Percentiles rank a stretch among this genome's conserved stretches.
phyloP scores from a whole-genome alignment of 2,113 vertebrate species.

The Mirza zaza region DNA sequence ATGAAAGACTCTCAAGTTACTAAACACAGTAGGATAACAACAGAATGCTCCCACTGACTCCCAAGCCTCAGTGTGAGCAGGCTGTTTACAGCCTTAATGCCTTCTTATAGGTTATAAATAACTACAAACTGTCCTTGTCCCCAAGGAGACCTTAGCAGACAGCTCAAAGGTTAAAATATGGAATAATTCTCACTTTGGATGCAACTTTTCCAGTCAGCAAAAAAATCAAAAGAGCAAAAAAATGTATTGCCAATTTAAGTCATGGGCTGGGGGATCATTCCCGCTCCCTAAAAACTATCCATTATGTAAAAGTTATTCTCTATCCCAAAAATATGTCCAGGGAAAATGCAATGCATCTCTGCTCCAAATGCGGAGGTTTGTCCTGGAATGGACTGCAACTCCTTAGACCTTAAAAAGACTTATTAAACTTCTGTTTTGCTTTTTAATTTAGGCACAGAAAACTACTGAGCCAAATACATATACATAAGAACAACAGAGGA shows the following conservation, averaged over 20 bases:
- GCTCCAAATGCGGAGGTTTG: background rate
- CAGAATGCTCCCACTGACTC: slow-evolving; percentile 4
- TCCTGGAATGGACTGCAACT: background rate
- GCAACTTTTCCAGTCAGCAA: slow-evolving; percentile 52
- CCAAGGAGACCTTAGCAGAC: slow-evolving; percentile 39
- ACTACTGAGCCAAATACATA: background rate
- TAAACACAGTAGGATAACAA: background rate
- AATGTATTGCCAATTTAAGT: slow-evolving; percentile 28
- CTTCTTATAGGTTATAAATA: slow-evolving; percentile 58
- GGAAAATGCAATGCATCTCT: background rate
- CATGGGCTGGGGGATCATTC: background rate
- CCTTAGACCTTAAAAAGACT: slow-evolving; percentile 11
- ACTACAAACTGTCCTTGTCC: slow-evolving; percentile 58
- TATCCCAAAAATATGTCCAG: background rate
- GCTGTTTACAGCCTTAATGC: background rate
- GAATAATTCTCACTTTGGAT: slow-evolving; percentile 58
- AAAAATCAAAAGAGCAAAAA: slow-evolving; percentile 31
- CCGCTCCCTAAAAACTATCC: background rate
- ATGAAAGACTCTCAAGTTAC: background rate
- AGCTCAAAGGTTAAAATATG: slow-evolving; percentile 41
- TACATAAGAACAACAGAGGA: background rate
- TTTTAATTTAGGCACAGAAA: slow-evolving; percentile 5
- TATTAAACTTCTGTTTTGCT: slow-evolving; percentile 1
- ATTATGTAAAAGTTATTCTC: background rate
- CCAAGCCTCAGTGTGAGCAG: background rate